Base-by-base conservation (phyloP, 2,888 invertebrate genomes). In the Parasteatoda lunata region DNA sequence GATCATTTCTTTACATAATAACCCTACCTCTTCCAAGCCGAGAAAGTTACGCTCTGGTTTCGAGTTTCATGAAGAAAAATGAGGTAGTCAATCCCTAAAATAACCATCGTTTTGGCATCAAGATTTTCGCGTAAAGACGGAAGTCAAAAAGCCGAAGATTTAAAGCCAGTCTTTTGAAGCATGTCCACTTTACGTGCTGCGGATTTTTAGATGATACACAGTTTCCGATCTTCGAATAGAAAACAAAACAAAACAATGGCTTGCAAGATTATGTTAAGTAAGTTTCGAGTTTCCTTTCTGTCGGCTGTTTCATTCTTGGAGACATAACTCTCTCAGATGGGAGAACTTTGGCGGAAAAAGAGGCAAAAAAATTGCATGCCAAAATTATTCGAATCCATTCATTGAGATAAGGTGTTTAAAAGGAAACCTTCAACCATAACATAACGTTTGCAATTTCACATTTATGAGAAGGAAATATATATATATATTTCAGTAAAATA, bases 161-260 rank as follows among this genome's bases (percentile, higher is more conserved):
- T 66, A 59, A 73, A 49, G 54, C 45, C 15, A 59, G 75, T 76
- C 64, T 64, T 82, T 45, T 82, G 82, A 82, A 82, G 75, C 82
- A 76, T 82, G 65, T 76, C 82, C 72, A 72, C 30, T 72, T 80
- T 66, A 80, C 80, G 80, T 80, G 80, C 80, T 4, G 13, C 54
- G 59, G 9, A 59, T 0, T n/a, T 30, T 30, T 2, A 30, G 30
- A 30, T 59, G 59, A 8, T 59, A 59, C n/a, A 8, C n/a, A 59
- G n/a, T 59, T 59, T 59, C 59, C 9, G 59, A 7, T 8, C 0
- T n/a, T 30, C 30, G 30, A 30, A 30, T 30, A 30, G 30, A 30
- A 30, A 30, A 30, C 0, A 30, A 30, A 30, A 59, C 8, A 59
- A 9, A 59, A 59, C 30, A 30, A 30, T 11, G n/a, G 59, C 8